These are phyloP conservation scores for Holothuria glaberrima DNA, from an alignment of 35 echinoderm and acorn worm species.

Conservation along the genomic window DNA sequence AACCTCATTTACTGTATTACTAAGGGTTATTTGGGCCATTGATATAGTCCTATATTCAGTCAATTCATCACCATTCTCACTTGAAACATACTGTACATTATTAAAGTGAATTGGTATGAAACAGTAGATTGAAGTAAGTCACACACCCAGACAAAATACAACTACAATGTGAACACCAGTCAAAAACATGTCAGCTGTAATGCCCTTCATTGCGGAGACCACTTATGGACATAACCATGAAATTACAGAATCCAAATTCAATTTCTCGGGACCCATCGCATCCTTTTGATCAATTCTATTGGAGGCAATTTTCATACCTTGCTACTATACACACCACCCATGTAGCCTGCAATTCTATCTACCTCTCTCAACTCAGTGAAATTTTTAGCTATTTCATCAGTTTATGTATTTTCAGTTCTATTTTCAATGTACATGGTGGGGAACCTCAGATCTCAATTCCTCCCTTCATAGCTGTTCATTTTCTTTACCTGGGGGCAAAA, in stretches of 20 bases:
- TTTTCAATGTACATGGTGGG: not conserved
- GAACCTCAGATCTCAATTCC: constrained; percentile 18
- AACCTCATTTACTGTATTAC: too few relatives aligned
- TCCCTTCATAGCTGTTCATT: constrained; percentile 2
- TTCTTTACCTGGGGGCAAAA: constrained; percentile 33
- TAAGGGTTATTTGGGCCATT: too few relatives aligned
- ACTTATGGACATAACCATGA: constrained; percentile 17
- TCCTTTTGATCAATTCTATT: constrained; percentile 34
- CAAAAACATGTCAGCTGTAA: constrained; percentile 22
- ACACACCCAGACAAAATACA: too few relatives aligned
- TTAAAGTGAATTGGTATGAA: too few relatives aligned
- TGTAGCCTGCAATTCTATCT: constrained; percentile 22
- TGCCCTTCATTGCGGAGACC: constrained; percentile 31
- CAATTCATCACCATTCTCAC: too few relatives aligned
- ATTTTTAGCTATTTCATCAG: not conserved
- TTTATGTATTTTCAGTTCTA: not conserved
- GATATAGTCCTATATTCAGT: too few relatives aligned
- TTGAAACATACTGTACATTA: too few relatives aligned
- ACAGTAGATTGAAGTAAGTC: too few relatives aligned
- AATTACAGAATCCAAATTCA: constrained; percentile 26
- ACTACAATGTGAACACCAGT: too few relatives aligned
- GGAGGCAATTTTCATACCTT: constrained; percentile 7
- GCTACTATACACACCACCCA: constrained; percentile 22
- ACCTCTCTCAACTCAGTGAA: not conserved
- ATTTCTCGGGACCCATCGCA: not conserved